Evolutionary conservation across 2,888 invertebrate genomes (phyloP), one percentile per base, ranked within the genome.

Genomic region (Cyaniris semiargus): DNA sequence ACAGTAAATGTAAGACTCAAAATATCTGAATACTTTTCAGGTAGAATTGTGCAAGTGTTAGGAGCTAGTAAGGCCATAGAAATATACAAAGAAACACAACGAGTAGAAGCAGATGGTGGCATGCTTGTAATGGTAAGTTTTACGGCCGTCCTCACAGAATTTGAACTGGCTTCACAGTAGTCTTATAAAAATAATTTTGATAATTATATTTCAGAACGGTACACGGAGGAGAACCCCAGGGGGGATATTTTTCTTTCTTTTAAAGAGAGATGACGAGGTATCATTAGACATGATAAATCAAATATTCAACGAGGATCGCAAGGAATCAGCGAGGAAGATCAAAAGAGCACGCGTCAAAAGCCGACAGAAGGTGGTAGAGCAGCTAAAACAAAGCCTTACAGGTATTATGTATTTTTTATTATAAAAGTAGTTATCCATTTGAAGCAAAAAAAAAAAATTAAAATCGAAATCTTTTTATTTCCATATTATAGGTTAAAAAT

Each of bases 171-270:
- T 38, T 38, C 38, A 38, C 38, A 38, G 38, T 38, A 23, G 4
- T 13, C 13, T 4, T 3, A 4, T 13, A 66, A 27, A 7, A 27
- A 27, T 60, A 60, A 60, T 23, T n/a, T 10, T 60, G 8, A 58
- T 58, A 58, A 58, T 60, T 10, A 23, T 75, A 44, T 79, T 79
- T 3, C 85, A 96, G 96, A 97, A 97, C 89, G 96, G 97, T 74
- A 95, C 95, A 8, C 95, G 98, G 77, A 95, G 98, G 76, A 95
- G 98, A 80, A 98, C 98, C 6, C 96, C 98, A 0, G 98, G 98
- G 15, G 98, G 98, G 31, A 96, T 98, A 71, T 98, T 96, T 89
- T 94, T 98, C 70, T 97, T 96, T 87, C 92, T 98, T n/a, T 90
- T 98, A 31, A 97, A 97, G 87, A 95, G 96, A 79, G 96, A 97